Percentiles rank a stretch among this genome's conserved stretches.
phyloP scores from a whole-genome alignment of 2,888 invertebrate genomes.

The Phyllotreta cruciferae region DNA sequence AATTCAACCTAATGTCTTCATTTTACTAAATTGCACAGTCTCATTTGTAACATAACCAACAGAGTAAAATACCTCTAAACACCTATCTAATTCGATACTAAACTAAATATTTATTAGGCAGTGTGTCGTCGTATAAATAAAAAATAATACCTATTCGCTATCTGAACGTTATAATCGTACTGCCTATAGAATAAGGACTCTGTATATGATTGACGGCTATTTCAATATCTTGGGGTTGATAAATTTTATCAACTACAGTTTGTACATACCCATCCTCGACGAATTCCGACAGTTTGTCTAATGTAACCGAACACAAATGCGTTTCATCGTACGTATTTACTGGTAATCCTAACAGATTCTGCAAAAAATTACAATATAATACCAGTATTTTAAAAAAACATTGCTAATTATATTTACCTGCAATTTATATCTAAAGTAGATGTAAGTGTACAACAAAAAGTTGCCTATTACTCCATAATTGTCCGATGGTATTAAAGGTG shows the following conservation, averaged over 20 bases:
- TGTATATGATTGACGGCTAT: constrained; percentile 56
- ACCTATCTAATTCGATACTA: too few species aligned
- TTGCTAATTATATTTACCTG: constrained; percentile 54
- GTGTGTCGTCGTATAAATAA: too few species aligned
- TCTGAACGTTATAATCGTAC: constrained; percentile 58
- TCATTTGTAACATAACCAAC: too few species aligned
- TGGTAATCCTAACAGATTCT: constrained; percentile 57
- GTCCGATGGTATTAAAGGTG: constrained; percentile 63
- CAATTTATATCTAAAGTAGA: constrained; percentile 58
- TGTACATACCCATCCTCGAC: constrained; percentile 65
- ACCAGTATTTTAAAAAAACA: not conserved
- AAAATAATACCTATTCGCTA: constrained; percentile 39
- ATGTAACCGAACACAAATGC: constrained; percentile 53
- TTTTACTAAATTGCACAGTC: too few species aligned
- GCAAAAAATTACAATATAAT: constrained; percentile 22
- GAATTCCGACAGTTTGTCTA: constrained; percentile 58
- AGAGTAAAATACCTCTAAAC: too few species aligned
- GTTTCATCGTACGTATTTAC: constrained; percentile 54
- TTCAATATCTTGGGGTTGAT: constrained; percentile 56
- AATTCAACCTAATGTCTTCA: too few species aligned
- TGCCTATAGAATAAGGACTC: constrained; percentile 56
- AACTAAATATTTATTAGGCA: too few species aligned
- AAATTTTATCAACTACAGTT: constrained; percentile 66
- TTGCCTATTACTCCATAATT: constrained; percentile 62
- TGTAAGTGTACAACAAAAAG: constrained; percentile 60